Conservation (phyloP, 2,113 vertebrate genomes). For the Pygoscelis adeliae region DNA sequence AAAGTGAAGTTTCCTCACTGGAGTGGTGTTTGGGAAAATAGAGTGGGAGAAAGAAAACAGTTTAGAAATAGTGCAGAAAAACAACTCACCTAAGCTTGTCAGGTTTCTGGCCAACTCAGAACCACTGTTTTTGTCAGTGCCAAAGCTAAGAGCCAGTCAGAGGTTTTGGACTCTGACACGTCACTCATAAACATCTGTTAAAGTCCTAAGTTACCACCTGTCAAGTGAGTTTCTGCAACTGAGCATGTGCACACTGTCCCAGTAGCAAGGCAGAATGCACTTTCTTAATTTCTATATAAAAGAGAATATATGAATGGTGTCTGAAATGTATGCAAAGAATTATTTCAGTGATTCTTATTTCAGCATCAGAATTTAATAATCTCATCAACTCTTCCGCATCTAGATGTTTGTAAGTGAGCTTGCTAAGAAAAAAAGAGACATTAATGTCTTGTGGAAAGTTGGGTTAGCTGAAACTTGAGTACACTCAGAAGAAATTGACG, state of each 20-base stretch:
- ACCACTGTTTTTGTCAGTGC: background rate
- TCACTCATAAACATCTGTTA: background rate
- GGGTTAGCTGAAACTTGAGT: background rate
- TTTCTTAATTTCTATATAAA: background rate
- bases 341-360: background rate
- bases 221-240: background rate
- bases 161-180: background rate
- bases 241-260: background rate
- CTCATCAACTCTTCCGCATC: background rate
- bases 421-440: background rate
- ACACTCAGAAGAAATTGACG: background rate
- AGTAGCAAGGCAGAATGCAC: background rate
- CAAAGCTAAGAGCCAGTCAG: background rate
- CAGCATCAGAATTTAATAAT: background rate
- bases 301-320: background rate
- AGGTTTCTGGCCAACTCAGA: background rate
- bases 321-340: background rate
- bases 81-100: background rate
- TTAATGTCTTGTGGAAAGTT: background rate
- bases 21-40: background rate
- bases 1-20: background rate
- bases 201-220: background rate
- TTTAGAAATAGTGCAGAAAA: background rate
- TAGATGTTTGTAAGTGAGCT: background rate
- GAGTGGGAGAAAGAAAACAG: background rate